Base-by-base conservation (phyloP, 2,113 vertebrate species). In the Lophius piscatorius region DNA sequence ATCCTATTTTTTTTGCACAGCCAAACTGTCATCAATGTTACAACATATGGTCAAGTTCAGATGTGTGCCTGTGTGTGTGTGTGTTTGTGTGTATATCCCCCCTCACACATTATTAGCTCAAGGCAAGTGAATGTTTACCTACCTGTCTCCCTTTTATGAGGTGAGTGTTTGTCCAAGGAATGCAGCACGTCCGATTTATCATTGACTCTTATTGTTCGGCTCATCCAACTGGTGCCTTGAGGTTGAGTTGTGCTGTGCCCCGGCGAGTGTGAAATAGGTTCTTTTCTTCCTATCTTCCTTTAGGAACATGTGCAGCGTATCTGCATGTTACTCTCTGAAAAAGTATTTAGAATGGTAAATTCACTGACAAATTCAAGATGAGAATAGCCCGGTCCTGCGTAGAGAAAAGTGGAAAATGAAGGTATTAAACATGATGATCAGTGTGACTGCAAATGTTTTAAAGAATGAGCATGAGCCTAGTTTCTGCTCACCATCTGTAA, bases 121-220 rank as follows among this genome's bases (percentile, higher is more conserved):
- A 63, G 86, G 83, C 83, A 88, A 82, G 85, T 88, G 82, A 87
- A 80, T 88, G 82, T 89, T 89, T 88, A 76, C 62, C 68, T 77
- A 69, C 80, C 80, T 70, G 81, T 84, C 82, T 80, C 51, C 31
- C 55, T 31, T 78, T 55, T 70, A 85, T 80, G 79, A 87, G 70
- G 69, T 70, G 74, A 78, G 57, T 85, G 80, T 83, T 84, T 84
- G 76, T 67, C 33, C 42, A 85, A 80, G 79, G 86, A 88, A 87
- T 81, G 82, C 76, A 63, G 74, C 67, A 44, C 26, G 70, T 87
- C 86, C 70, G 77, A 88, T 88, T 84, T 85, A 71, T 89, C 87
- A 80, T 74, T 76, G 70, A 50, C 59, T 78, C 40, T 67, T 69
- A 78, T 85, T 82, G 78, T 87, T 81, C 36, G 6, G 35, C 70